Percentiles rank a stretch among this genome's conserved stretches.
Evolutionary conservation across 2,113 vertebrate species (phyloP).

Genomic region (Stegostoma tigrinum): DNA sequence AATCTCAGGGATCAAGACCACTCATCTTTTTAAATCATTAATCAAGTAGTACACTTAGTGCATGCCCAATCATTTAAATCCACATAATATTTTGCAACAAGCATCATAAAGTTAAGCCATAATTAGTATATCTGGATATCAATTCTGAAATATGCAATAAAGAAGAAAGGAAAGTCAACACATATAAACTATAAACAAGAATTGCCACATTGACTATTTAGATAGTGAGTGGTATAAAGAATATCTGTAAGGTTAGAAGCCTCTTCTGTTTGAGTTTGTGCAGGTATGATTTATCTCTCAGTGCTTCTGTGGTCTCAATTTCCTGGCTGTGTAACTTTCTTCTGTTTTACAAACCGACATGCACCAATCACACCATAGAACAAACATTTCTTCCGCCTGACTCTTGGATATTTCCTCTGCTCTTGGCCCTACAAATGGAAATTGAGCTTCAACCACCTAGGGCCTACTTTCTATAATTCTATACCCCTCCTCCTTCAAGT

Average conservation of each 20-base stretch:
- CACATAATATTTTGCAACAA: not conserved
- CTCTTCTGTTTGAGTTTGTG: not conserved
- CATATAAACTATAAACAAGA: not conserved
- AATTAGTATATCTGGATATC: not conserved
- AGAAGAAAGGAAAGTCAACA: not conserved
- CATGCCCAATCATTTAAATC: not conserved
- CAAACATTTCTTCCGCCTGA: not conserved
- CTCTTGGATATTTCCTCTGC: not conserved
- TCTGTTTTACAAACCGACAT: not conserved
- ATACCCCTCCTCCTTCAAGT: not conserved
- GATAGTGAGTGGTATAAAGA: not conserved
- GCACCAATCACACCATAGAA: no score
- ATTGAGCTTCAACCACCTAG: not conserved
- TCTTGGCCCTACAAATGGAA: not conserved
- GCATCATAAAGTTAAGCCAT: not conserved
- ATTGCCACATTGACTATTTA: not conserved
- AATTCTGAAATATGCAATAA: not conserved
- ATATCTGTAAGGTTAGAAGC: not conserved
- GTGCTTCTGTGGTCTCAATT: not conserved
- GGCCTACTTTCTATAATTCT: not conserved
- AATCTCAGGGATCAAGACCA: not conserved
- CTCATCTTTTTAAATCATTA: not conserved
- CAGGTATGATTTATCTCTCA: not conserved
- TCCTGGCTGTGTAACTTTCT: not conserved
- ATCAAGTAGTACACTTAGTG: not conserved